Conservation (phyloP, 2,113 vertebrate genomes). For the Anarhynchus alexandrinus region DNA sequence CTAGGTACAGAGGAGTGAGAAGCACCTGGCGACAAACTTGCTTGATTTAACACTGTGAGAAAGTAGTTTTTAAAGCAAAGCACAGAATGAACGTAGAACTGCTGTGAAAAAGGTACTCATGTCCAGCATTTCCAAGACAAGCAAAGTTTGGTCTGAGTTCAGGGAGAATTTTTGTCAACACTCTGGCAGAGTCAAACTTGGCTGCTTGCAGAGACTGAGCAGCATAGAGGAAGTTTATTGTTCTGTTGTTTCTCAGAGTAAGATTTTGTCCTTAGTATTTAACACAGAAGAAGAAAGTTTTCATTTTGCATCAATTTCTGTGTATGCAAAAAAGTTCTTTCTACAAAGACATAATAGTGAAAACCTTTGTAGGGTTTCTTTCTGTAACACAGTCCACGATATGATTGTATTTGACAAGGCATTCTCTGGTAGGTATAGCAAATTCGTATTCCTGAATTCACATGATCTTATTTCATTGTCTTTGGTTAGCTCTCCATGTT, state of each 20-base stretch:
- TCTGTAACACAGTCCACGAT: not conserved
- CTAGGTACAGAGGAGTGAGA: not conserved
- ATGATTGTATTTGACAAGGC: not conserved
- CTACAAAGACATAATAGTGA: not conserved
- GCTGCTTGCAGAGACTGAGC: not conserved
- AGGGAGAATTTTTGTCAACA: not conserved
- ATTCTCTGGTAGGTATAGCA: not conserved
- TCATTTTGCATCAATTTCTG: not conserved
- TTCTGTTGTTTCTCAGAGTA: not conserved
- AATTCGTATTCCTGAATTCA: not conserved
- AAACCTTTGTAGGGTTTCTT: not conserved
- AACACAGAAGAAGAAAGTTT: not conserved
- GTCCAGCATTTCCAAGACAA: not conserved
- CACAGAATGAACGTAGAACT: not conserved
- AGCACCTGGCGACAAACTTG: not conserved
- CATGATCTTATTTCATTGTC: not conserved
- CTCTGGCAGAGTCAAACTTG: not conserved
- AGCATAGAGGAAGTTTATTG: not conserved
- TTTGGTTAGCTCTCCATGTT: not conserved
- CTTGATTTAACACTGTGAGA: not conserved
- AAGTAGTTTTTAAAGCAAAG: not conserved
- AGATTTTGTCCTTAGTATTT: not conserved
- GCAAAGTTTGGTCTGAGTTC: not conserved
- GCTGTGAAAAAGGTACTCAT: not conserved
- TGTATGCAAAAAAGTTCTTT: not conserved